A percentile compares a stretch with the other conserved stretches of the same genome.
phyloP scores from a whole-genome alignment of 2,888 invertebrate species.

The Megamerina dolium region DNA sequence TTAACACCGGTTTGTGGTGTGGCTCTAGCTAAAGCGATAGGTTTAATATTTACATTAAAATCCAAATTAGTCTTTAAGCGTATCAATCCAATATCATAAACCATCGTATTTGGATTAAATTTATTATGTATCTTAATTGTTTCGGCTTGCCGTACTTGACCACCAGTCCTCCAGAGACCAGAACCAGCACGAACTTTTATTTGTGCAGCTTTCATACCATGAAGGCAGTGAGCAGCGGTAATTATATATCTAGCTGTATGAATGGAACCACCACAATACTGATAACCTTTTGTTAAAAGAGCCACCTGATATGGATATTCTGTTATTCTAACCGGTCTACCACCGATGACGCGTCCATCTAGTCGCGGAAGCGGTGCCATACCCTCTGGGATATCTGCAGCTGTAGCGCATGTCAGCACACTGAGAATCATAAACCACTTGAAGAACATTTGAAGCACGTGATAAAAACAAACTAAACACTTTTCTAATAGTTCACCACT shows the following conservation, averaged over 20 bases:
- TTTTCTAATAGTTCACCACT: too few species aligned
- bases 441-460: too few species aligned
- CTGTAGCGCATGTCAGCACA: too few species aligned
- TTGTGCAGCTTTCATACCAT: conserved; percentile 19
- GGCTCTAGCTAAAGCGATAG: conserved; percentile 29
- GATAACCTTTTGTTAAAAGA: conserved; percentile 39
- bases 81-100: conserved; percentile 49
- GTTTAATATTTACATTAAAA: conserved; percentile 25
- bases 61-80: conserved; percentile 36
- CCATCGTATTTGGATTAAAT: conserved; percentile 37
- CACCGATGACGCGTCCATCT: conserved; percentile 49
- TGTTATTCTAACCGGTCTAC: conserved; percentile 42
- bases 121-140: conserved; percentile 34
- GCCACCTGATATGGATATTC: conserved; percentile 51
- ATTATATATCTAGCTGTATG: conserved; percentile 37
- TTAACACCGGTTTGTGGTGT: conserved; percentile 32
- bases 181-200: conserved; percentile 46
- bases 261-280: conserved; percentile 51
- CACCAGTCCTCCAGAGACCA: conserved; percentile 36
- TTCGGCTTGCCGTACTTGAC: conserved; percentile 39
- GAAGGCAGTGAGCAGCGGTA: conserved; percentile 50
- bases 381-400: too few species aligned
- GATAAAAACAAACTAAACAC: too few species aligned
- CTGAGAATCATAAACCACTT: too few species aligned
- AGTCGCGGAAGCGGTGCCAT: too few species aligned